Evolutionary conservation across 1,140 invertebrate species (phyloP).

Genomic region (Apis mellifera): Amel_HAv3.1 CM009935.2:2006501-2007000

Average conservation of each 20-base stretch:
- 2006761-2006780: constrained; percentile 48
- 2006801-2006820: constrained; percentile 26
- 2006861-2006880: background rate
- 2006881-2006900: background rate
- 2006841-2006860: background rate
- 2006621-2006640: background rate
- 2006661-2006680: constrained; percentile 34
- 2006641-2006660: constrained; percentile 5
- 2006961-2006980: background rate
- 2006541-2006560: background rate
- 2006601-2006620: background rate
- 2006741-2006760: constrained; percentile 46
- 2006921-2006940: background rate
- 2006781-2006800: constrained; percentile 26
- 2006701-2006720: constrained; percentile 47
- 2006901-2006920: background rate
- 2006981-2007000: background rate
- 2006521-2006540: too few species aligned
- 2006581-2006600: background rate
- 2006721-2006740: constrained; percentile 49
- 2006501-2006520: too few species aligned
- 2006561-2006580: background rate
- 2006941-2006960: background rate
- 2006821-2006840: constrained; percentile 37
- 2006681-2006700: constrained; percentile 23